Conservation (phyloP, 2,888 invertebrate genomes). For the Lasiommata megera region DNA sequence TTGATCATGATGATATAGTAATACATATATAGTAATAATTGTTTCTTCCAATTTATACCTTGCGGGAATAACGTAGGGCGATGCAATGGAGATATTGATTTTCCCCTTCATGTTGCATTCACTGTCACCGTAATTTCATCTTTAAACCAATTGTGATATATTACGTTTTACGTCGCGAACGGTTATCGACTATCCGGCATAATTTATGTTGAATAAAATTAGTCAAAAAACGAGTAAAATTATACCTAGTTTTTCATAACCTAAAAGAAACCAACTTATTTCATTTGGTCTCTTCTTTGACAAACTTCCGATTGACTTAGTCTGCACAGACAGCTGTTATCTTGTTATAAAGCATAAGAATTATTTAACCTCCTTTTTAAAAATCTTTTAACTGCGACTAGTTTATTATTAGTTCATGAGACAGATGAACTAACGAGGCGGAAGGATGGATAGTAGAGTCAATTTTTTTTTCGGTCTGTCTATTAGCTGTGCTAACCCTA, state of each 20-base stretch:
- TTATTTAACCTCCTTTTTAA: too few species aligned
- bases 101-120: constrained; percentile 48
- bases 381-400: too few species aligned
- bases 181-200: constrained; percentile 20
- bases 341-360: too few species aligned
- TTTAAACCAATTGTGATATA: constrained; percentile 21
- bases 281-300: constrained; percentile 6
- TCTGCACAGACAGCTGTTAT: too few species aligned
- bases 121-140: constrained; percentile 46
- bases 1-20: too few species aligned
- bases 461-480: too few species aligned
- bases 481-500: too few species aligned
- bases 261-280: constrained; percentile 1
- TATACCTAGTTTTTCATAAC: constrained; percentile 24
- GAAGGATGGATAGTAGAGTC: too few species aligned
- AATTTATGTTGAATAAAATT: constrained; percentile 22
- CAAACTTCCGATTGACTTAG: not conserved
- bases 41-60: constrained; percentile 40
- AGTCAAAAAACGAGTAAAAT: constrained; percentile 2
- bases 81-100: constrained; percentile 51
- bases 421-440: too few species aligned
- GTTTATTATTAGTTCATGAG: too few species aligned
- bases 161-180: constrained; percentile 19
- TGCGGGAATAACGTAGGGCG: constrained; percentile 55
- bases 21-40: not conserved